phyloP scores from a whole-genome alignment of 2,797 vertebrate genomes.

The Chelonia mydas region DNA sequence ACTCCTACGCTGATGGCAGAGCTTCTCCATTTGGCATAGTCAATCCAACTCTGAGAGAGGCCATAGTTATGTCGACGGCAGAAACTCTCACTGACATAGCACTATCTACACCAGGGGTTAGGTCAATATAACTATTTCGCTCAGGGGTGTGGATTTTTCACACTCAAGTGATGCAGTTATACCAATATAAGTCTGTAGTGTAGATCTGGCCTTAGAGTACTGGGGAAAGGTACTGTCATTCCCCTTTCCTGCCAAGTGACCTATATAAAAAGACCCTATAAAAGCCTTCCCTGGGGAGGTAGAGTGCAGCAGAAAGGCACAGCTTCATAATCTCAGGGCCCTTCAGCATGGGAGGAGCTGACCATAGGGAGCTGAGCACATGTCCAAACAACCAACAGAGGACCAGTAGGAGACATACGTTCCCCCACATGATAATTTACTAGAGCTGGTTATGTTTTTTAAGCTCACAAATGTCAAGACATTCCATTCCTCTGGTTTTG shows the following conservation, averaged over 20 bases:
- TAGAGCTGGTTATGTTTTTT: background rate
- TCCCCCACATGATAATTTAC: accelerated
- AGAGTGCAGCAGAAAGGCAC: background rate
- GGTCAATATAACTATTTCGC: background rate
- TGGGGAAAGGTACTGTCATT: background rate
- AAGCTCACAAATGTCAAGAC: background rate
- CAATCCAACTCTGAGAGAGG: background rate
- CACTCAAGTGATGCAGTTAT: no score
- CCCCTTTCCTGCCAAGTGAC: background rate
- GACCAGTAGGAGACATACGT: background rate
- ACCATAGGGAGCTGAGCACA: background rate
- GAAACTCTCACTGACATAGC: background rate
- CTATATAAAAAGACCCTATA: background rate
- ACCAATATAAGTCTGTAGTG: background rate
- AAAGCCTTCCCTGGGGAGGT: accelerated
- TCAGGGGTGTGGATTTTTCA: background rate
- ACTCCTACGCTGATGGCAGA: no score
- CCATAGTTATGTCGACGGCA: no score
- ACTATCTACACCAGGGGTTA: no score
- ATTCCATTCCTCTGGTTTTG: background rate
- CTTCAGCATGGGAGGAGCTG: accelerated
- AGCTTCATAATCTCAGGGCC: accelerated
- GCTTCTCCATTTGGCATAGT: background rate
- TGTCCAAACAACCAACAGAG: accelerated
- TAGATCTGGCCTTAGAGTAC: background rate